Base-by-base conservation (phyloP, 2,113 vertebrate genomes). In the Pangasianodon gigas region DNA sequence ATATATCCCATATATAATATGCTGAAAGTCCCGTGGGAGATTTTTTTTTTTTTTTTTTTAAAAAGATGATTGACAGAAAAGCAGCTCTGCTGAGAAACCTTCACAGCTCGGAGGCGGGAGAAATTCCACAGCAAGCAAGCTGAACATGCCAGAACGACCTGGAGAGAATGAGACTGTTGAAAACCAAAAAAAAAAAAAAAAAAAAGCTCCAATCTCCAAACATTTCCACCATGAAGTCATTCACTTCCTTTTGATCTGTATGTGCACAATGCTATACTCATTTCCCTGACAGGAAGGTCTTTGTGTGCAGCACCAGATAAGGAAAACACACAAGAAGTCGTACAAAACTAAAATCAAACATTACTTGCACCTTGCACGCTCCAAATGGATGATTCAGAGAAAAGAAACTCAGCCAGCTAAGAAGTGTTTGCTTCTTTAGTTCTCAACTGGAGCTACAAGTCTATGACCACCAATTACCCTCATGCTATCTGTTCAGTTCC, bases 221-320 rank as follows among this genome's bases (percentile, higher is more conserved):
- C 4, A 54, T 10, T 41, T 8, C 16, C 52, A 71, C 32, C 51
- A 41, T 71, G 69, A 74, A 74, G 48, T 86, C 19, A 7, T 52
- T 71, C 11, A 52, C 44, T 83, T 58, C 10, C n/a, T 52, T 86
- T 54, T 74, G n/a, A 52, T 54, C 29, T 86, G 6, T 41, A 37
- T 74, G 67, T 83, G 32, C 81, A 41, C 32, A 24, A 41, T 58
- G 52, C 10, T 83, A 21, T 37, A 58, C 54, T 60, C 54, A 37
- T 83, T 83, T 69, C 29, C 29, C 16, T 32, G 62, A 69, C 84
- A 69, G 62, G 24, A 69, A 86, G 44, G 41, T 18, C 29, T 69
- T 67, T 86, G 62, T 86, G 84, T 69, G 0, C 7, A 21, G 24
- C 41, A 9, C 13, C 84, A 51, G 62, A 86, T 86, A 86, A 86